Conservation (phyloP, 1,140 invertebrate species). For the Schlechtendalia chinensis region DNA sequence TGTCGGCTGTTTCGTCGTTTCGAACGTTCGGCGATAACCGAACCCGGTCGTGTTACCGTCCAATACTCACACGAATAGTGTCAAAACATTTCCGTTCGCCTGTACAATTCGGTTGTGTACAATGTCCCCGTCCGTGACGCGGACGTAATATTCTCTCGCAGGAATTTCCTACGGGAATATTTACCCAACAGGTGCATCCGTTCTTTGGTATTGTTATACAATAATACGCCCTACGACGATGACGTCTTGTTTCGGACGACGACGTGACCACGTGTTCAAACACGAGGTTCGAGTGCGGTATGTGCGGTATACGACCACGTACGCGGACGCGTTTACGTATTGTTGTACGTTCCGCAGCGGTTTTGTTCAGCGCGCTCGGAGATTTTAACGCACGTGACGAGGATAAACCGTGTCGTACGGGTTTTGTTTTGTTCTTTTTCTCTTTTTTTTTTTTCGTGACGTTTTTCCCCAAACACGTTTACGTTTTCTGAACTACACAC, state of each 20-base stretch:
- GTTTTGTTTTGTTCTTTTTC: not conserved
- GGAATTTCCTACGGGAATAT: too few relatives aligned
- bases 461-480: not conserved
- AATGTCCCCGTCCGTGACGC: too few relatives aligned
- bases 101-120: too few relatives aligned
- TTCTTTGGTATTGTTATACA: not conserved
- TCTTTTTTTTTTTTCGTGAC: not conserved
- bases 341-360: not conserved
- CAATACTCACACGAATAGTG: too few relatives aligned
- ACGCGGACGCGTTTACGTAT: not conserved
- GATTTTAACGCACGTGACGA: slow-evolving; percentile 1
- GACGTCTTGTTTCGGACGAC: not conserved
- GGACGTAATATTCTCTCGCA: too few relatives aligned
- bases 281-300: not conserved
- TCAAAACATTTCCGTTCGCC: too few relatives aligned
- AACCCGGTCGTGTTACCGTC: too few relatives aligned
- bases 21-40: too few relatives aligned
- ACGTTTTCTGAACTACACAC: not conserved
- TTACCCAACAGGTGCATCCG: not conserved
- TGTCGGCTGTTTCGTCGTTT: too few relatives aligned
- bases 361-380: not conserved
- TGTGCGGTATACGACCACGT: too few relatives aligned
- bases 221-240: not conserved
- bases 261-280: not conserved
- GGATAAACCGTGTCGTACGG: too few relatives aligned